Base-by-base conservation (phyloP, 2,797 vertebrate species). In the Anabas testudineus region DNA sequence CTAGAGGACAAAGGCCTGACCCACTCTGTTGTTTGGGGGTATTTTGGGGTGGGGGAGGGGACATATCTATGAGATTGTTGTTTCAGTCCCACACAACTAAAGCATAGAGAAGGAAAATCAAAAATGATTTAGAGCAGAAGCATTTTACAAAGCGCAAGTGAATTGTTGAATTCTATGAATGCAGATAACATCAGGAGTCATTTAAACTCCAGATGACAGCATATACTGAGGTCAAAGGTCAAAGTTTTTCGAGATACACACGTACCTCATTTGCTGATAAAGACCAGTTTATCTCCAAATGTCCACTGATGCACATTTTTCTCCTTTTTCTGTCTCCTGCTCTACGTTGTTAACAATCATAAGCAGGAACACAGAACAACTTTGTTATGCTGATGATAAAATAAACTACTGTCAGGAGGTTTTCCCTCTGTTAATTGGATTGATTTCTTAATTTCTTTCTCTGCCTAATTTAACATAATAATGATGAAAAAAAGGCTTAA, bases 1-100 rank as follows among this genome's bases (percentile, higher is more conserved):
- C 78, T 72, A 64, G 74, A 89, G 84, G 78, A 93, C 88, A 92
- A 92, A 90, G 75, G 80, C 42, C 59, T 84, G 59, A 73, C 86
- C 88, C 76, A 78, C 71, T 86, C 71, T 74, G 53, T 47, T 43
- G 21, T 72, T 68, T 49, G 67, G 49, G 57, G 67, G 63, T 56
- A 47, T 28, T 73, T 48, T 1, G 8, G 8, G 46, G 32, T n/a
- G 61, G 81, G 74, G 70, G 54, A 12, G 19, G 67, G 65, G 52
- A 37, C 19, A 37, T 45, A 26, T 21, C 3, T 13, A 22, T 9
- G 28, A 56, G 55, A 53, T 42, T 74, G 22, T 60, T 53, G 28
- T 64, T 19, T 51, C n/a, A 37, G 2, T 69, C 51, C 51, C 42
- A 32, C 34, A 22, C 37, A 8, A 2, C 26, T 13, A 54, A 42